Percentiles rank a stretch among this genome's conserved stretches.
Evolutionary conservation across 2,113 vertebrate species (phyloP).

Genomic region (Trinectes maculatus): DNA sequence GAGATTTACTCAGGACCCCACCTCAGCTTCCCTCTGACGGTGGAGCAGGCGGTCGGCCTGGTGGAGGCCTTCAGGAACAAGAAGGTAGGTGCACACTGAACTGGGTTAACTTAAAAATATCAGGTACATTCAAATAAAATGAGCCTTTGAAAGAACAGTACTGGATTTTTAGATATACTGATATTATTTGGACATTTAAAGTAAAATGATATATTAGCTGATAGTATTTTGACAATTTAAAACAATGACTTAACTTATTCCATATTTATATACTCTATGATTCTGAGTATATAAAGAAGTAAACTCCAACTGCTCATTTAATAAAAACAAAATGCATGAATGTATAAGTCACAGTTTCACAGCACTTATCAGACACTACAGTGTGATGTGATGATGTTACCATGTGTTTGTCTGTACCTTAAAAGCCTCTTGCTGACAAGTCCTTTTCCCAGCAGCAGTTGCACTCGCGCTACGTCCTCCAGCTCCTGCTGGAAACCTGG

Average conservation of each 20-base stretch:
- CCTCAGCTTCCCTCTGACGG: conserved; percentile 90
- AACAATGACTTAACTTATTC: too few relatives aligned
- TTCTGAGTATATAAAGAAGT: neutral
- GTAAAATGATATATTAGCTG: too few relatives aligned
- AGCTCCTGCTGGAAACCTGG: conserved; percentile 90
- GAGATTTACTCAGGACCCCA: conserved; percentile 88
- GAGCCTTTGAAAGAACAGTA: too few relatives aligned
- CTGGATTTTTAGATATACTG: too few relatives aligned
- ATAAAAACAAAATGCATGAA: neutral
- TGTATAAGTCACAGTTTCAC: neutral
- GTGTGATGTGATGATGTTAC: neutral
- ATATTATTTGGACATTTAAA: too few relatives aligned
- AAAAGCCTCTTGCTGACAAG: conserved; percentile 18
- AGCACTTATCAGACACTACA: neutral
- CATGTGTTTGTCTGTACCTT: neutral
- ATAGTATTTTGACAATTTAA: too few relatives aligned
- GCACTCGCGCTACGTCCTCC: conserved; percentile 92
- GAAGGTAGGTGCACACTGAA: conserved; percentile 85
- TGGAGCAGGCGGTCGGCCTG: conserved; percentile 85
- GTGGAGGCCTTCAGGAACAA: conserved; percentile 94
- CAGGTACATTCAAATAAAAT: too few relatives aligned
- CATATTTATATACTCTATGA: too few relatives aligned
- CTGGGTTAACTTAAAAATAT: too few relatives aligned
- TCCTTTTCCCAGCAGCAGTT: conserved; percentile 89
- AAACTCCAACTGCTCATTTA: neutral